These are phyloP conservation scores for Spongilla lacustris DNA, from an alignment of 37 sponge, comb jelly and placozoan species.

Conservation along the genomic window DNA sequence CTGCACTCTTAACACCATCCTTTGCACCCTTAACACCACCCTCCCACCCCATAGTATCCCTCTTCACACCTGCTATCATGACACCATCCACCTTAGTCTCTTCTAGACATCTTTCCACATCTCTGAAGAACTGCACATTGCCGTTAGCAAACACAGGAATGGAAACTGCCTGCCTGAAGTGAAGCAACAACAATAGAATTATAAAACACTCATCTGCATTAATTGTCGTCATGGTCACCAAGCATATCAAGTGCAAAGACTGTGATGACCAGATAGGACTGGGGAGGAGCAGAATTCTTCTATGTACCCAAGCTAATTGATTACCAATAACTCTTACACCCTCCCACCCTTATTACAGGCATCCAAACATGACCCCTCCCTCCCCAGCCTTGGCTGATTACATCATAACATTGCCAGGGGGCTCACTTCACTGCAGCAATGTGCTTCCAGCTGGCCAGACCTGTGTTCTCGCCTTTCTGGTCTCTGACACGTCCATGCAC, in stretches of 20 bases:
- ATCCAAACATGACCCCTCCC: no score
- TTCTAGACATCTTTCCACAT: constrained; percentile 79
- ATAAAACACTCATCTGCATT: no score
- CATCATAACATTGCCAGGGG: no score
- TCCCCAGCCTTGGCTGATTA: background rate
- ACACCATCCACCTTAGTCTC: constrained; percentile 92
- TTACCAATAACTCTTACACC: no score
- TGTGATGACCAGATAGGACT: no score
- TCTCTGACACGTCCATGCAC: constrained; percentile 95
- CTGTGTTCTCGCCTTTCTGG: constrained; percentile 89
- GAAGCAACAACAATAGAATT: background rate
- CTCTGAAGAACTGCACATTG: constrained; percentile 84
- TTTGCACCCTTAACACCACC: no score
- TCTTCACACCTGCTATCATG: constrained; percentile 86
- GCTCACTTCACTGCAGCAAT: constrained; percentile 89
- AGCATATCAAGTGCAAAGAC: no score
- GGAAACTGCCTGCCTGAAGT: constrained; percentile 58
- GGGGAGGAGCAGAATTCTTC: no score
- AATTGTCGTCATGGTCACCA: no score
- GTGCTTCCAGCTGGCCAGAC: constrained; percentile 96
- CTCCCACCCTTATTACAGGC: no score
- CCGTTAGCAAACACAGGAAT: constrained; percentile 99
- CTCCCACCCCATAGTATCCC: background rate
- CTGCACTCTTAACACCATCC: no score
- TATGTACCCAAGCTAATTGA: no score